Evolutionary conservation across 2,113 vertebrate genomes (phyloP).

Genomic region (Erpornis zantholeuca): DNA sequence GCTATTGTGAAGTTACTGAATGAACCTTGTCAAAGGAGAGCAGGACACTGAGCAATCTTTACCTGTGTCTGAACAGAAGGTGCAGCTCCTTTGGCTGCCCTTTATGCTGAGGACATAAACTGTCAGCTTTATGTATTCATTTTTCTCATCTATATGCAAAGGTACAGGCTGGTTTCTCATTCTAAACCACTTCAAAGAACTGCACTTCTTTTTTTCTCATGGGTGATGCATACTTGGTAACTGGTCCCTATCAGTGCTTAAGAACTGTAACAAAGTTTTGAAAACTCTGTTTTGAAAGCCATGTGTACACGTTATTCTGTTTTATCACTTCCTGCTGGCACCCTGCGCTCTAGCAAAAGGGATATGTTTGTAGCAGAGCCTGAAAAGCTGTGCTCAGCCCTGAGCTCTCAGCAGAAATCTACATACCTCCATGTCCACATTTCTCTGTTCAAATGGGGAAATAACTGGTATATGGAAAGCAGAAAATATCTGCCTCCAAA

Average conservation of each 20-base stretch:
- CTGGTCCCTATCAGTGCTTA: background rate
- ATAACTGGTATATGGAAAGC: background rate
- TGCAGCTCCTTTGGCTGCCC: background rate
- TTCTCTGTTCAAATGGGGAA: background rate
- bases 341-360: background rate
- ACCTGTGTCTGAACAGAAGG: background rate
- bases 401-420: background rate
- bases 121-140: background rate
- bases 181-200: background rate
- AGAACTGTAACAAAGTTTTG: background rate
- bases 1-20: background rate
- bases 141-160: background rate
- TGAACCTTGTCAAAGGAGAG: background rate
- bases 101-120: background rate
- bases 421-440: accelerated
- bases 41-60: background rate
- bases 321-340: background rate
- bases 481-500: background rate
- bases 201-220: background rate
- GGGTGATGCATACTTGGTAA: background rate
- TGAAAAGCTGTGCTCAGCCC: background rate
- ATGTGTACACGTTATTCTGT: background rate
- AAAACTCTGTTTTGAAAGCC: background rate
- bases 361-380: background rate
- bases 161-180: background rate